These are phyloP conservation scores for Vannuccia rotundouncinata DNA, from an alignment of 2,888 invertebrate species.

Conservation along the genomic window DNA sequence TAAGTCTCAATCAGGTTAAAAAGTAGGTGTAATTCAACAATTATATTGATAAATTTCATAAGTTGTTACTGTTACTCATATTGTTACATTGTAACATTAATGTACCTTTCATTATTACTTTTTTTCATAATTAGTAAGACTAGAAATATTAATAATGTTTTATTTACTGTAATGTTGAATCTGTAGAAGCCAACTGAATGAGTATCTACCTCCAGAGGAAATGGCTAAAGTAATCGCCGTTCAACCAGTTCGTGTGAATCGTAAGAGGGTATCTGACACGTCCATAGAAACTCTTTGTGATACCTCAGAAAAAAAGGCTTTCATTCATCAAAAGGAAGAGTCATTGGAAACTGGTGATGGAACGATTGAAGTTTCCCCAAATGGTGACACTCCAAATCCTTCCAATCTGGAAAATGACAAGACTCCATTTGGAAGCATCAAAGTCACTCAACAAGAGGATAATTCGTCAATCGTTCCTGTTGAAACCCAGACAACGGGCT, in stretches of 20 bases:
- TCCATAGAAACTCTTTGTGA: too few species aligned
- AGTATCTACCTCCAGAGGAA: neutral
- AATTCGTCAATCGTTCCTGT: too few species aligned
- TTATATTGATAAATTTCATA: neutral
- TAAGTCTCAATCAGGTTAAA: slow-evolving; percentile 29
- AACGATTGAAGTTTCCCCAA: neutral
- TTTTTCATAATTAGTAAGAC: neutral
- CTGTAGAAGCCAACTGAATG: neutral
- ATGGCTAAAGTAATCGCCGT: neutral
- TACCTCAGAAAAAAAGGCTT: too few species aligned
- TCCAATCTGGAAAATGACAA: too few species aligned
- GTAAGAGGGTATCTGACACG: neutral
- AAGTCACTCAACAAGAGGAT: too few species aligned
- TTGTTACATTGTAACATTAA: neutral
- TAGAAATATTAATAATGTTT: too few species aligned
- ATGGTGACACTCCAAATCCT: too few species aligned
- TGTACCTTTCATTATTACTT: neutral
- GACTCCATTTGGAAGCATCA: too few species aligned
- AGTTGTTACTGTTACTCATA: neutral
- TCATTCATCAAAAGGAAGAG: too few species aligned
- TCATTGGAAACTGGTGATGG: neutral
- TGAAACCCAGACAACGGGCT: too few species aligned
- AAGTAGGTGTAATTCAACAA: slow-evolving; percentile 21
- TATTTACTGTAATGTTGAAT: neutral
- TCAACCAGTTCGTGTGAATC: neutral